Percentiles rank a stretch among this genome's conserved stretches.
Evolutionary conservation across 1,140 invertebrate species (phyloP).

Genomic region (Bradysia coprophila): DNA sequence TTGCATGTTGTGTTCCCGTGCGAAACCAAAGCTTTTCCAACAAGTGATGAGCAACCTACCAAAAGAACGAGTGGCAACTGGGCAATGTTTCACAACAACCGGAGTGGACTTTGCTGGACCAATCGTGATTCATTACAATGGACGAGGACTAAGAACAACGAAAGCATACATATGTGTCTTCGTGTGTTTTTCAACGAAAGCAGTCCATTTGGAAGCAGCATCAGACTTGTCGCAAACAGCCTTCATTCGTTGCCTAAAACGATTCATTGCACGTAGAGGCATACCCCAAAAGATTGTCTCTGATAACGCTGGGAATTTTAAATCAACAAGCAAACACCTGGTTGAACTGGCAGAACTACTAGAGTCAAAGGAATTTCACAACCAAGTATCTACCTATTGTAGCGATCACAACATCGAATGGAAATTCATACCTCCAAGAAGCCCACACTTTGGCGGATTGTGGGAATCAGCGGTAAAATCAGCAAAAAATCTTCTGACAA

Average conservation of each 20-base stretch:
- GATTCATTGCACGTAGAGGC: not conserved
- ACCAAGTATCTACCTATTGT: not conserved
- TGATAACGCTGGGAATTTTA: conserved; percentile 20
- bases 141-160: not conserved
- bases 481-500: conserved; percentile 10
- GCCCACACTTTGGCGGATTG: conserved; percentile 14
- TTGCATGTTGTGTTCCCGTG: not conserved
- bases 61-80: conserved; percentile 1
- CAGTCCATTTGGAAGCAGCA: conserved; percentile 13
- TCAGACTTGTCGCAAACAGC: conserved; percentile 9
- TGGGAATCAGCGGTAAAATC: conserved; percentile 13
- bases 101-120: not conserved
- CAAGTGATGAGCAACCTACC: not conserved
- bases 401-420: conserved; percentile 7
- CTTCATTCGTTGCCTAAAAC: conserved; percentile 1
- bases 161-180: not conserved
- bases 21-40: not conserved
- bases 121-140: conserved; percentile 3
- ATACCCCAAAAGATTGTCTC: conserved; percentile 6
- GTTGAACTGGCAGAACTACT: not conserved
- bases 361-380: not conserved
- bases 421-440: conserved; percentile 10
- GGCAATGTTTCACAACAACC: conserved; percentile 7
- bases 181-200: conserved; percentile 11
- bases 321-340: conserved; percentile 10